phyloP scores from a whole-genome alignment of 2,113 vertebrate species.

The Cyprinus carpio region DNA sequence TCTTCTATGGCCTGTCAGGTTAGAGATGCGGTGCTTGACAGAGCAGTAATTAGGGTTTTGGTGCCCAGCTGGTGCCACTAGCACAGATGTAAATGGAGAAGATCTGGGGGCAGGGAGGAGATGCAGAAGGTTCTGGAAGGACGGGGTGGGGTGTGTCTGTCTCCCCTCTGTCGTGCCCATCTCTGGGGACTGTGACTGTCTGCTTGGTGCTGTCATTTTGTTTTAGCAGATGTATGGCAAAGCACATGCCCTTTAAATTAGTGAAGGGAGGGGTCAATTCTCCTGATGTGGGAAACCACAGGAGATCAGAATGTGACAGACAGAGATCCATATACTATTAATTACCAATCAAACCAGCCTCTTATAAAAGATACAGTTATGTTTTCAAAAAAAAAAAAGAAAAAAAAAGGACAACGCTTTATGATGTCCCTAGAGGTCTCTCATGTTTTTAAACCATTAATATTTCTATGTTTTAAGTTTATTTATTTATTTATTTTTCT shows the following conservation, averaged over 20 bases:
- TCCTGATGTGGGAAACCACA: constrained; percentile 10
- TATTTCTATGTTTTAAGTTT: not conserved
- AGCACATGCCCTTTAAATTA: constrained; percentile 67
- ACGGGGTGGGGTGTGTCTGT: constrained; percentile 10
- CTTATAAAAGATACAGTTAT: not conserved
- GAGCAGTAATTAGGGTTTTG: constrained; percentile 56
- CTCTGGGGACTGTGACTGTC: constrained; percentile 53
- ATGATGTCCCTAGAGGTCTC: not conserved
- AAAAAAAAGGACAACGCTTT: not conserved
- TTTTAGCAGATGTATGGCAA: constrained; percentile 60
- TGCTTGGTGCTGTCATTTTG: constrained; percentile 53
- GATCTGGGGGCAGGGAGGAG: not conserved
- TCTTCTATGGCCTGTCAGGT: not conserved
- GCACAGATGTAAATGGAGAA: constrained; percentile 53
- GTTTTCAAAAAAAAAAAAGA: no score
- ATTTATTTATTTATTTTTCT: not conserved
- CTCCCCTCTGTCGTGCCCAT: constrained; percentile 39
- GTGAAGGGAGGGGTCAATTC: constrained; percentile 21
- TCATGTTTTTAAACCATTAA: not conserved
- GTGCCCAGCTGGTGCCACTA: constrained; percentile 57
- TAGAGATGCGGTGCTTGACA: constrained; percentile 25
- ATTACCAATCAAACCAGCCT: not conserved
- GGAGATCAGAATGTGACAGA: not conserved
- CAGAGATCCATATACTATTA: not conserved
- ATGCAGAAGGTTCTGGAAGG: constrained; percentile 45